Evolutionary conservation across 2,113 vertebrate genomes (phyloP).

Genomic region (Strigops habroptila): DNA sequence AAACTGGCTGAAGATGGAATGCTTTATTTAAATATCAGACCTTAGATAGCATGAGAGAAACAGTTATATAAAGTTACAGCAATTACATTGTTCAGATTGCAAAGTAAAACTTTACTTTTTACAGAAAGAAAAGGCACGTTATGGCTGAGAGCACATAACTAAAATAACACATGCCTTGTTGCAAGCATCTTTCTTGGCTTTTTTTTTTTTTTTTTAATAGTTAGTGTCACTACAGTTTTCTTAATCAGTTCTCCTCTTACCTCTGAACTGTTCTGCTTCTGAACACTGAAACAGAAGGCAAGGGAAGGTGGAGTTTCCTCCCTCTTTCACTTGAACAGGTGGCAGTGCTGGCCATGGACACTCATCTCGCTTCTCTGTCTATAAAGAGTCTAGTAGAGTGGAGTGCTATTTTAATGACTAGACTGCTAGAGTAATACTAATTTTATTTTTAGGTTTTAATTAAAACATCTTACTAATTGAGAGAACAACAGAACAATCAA

Average conservation of each 20-base stretch:
- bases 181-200: not conserved
- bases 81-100: not conserved
- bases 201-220: not conserved
- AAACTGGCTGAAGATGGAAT: not conserved
- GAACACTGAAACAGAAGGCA: not conserved
- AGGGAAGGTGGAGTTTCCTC: not conserved
- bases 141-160: not conserved
- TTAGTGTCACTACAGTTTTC: not conserved
- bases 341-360: not conserved
- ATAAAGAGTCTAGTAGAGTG: not conserved
- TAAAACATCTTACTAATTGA: not conserved
- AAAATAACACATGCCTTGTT: not conserved
- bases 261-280: not conserved
- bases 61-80: not conserved
- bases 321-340: not conserved
- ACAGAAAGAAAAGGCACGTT: not conserved
- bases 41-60: not conserved
- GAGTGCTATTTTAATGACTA: not conserved
- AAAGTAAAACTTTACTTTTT: not conserved
- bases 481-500: not conserved
- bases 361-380: not conserved
- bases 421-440: not conserved
- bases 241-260: not conserved
- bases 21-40: not conserved
- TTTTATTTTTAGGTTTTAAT: not conserved